A percentile compares a stretch with the other conserved stretches of the same genome.
Evolutionary conservation across 2,113 vertebrate species (phyloP).

Genomic region (Anoplopoma fimbria): DNA sequence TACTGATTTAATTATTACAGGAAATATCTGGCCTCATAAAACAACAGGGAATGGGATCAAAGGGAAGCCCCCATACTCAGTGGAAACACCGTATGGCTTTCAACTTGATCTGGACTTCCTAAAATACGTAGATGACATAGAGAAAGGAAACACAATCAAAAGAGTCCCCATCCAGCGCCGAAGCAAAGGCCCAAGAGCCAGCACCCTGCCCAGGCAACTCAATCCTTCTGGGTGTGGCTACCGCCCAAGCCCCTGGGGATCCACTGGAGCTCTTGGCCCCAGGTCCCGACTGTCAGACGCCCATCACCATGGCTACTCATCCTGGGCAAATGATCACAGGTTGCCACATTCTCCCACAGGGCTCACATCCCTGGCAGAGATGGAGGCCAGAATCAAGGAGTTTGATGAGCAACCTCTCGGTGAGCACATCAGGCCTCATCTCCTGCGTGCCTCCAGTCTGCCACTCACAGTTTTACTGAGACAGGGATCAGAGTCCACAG

Average conservation of each 20-base stretch:
- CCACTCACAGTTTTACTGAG: slow-evolving; percentile 86
- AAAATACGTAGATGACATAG: slow-evolving; percentile 98
- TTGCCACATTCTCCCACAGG: slow-evolving; percentile 24
- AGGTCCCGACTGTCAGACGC: slow-evolving; percentile 76
- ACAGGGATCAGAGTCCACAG: slow-evolving; percentile 71
- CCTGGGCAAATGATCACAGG: slow-evolving; percentile 53
- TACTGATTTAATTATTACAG: slow-evolving; percentile 73
- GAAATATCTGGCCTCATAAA: slow-evolving; percentile 77
- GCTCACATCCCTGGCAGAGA: slow-evolving; percentile 73
- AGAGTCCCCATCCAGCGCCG: slow-evolving; percentile 91
- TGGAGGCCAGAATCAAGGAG: slow-evolving; percentile 77
- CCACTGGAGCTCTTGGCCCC: slow-evolving; percentile 78
- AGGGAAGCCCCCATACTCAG: slow-evolving; percentile 88
- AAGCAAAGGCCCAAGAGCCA: slow-evolving; percentile 89
- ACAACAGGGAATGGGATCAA: slow-evolving; percentile 80
- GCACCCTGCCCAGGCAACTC: slow-evolving; percentile 92
- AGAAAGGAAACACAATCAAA: slow-evolving; percentile 96
- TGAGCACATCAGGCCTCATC: slow-evolving; percentile 87
- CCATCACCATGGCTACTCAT: slow-evolving; percentile 75
- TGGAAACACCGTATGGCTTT: slow-evolving; percentile 97
- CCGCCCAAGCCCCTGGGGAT: slow-evolving; percentile 84
- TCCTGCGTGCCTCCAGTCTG: slow-evolving; percentile 93
- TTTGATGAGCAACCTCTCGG: slow-evolving; percentile 80
- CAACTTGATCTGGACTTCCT: slow-evolving; percentile 96
- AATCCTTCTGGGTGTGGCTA: slow-evolving; percentile 87